Percentiles rank a stretch among this genome's conserved stretches.
Conservation (phyloP, 1,140 invertebrate species). For the Drosophila neocordata region DNA sequence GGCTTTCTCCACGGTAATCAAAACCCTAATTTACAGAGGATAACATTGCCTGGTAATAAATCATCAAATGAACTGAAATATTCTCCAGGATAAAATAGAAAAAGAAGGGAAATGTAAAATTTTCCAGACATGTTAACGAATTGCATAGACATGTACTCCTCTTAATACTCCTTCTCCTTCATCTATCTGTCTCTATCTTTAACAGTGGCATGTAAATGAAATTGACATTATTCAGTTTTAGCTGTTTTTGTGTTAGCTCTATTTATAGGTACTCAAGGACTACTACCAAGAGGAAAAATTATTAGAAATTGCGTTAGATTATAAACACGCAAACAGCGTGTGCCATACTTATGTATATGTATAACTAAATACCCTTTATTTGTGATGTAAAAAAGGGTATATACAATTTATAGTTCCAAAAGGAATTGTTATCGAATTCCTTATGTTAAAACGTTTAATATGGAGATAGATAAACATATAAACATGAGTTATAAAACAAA, state of each 20-base stretch:
- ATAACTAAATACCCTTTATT: not conserved
- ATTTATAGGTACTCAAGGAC: conserved; percentile 53
- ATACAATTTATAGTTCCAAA: not conserved
- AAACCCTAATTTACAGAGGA: conserved; percentile 18
- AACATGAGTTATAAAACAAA: too few species aligned
- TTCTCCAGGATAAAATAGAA: not conserved
- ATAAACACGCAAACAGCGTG: conserved; percentile 69
- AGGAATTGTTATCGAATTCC: too few species aligned
- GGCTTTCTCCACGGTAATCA: conserved; percentile 50
- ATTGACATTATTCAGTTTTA: conserved; percentile 35
- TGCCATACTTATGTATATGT: conserved; percentile 13
- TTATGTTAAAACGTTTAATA: too few species aligned
- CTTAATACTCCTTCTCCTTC: too few species aligned
- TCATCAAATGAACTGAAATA: conserved; percentile 15
- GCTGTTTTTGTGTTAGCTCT: conserved; percentile 14
- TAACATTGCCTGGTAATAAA: conserved; percentile 25
- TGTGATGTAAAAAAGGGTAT: not conserved
- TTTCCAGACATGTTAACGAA: not conserved
- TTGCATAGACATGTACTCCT: too few species aligned
- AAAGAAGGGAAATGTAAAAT: conserved; percentile 21
- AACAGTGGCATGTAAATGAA: conserved; percentile 31
- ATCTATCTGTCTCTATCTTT: too few species aligned
- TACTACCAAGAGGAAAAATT: conserved; percentile 25
- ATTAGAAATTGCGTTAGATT: conserved; percentile 65
- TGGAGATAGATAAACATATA: too few species aligned